These are phyloP conservation scores for Pitangus sulphuratus DNA, from an alignment of 2,797 vertebrate genomes.

Conservation along the genomic window DNA sequence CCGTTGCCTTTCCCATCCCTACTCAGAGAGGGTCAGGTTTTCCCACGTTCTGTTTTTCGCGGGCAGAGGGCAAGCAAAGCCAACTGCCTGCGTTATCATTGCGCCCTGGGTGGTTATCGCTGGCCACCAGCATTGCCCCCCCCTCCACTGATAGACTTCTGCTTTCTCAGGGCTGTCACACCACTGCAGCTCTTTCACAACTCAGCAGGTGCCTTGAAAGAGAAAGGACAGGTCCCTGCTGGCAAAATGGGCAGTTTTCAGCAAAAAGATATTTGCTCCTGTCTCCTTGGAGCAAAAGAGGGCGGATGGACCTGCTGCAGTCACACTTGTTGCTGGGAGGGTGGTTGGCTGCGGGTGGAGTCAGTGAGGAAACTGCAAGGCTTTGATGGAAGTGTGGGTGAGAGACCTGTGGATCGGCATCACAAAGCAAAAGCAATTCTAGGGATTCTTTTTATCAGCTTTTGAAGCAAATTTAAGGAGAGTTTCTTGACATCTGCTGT, in stretches of 20 bases:
- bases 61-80: not conserved
- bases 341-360: not conserved
- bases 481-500: not conserved
- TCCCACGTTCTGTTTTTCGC: conserved; percentile 2
- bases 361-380: not conserved
- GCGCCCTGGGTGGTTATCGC: not conserved
- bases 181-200: not conserved
- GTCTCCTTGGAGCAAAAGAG: not conserved
- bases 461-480: not conserved
- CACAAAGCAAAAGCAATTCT: accelerated
- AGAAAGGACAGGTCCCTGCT: not conserved
- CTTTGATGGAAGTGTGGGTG: not conserved
- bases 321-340: not conserved
- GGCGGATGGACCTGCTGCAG: not conserved
- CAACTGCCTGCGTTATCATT: conserved; percentile 6
- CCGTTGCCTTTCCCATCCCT: not conserved
- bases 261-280: not conserved
- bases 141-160: not conserved
- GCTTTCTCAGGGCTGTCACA: conserved; percentile 12
- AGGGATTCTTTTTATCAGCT: not conserved
- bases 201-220: not conserved
- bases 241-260: not conserved
- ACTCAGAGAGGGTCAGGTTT: not conserved
- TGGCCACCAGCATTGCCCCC: not conserved
- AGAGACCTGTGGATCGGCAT: not conserved